phyloP scores from a whole-genome alignment of 2,113 vertebrate genomes.

The Oriolus oriolus region DNA sequence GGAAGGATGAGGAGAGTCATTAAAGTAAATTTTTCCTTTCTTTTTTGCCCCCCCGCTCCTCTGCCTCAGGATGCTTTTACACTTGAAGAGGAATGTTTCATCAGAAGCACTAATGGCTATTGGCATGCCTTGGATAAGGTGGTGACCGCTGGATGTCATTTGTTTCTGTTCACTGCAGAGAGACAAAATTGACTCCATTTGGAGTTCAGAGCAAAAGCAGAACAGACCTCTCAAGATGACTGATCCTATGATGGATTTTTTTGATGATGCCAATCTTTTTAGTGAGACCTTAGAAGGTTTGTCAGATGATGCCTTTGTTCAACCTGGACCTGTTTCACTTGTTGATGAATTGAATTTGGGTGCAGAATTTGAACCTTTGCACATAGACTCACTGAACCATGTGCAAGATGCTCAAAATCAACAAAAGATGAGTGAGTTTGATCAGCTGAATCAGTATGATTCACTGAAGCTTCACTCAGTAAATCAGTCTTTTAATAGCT shows the following conservation, averaged over 20 bases:
- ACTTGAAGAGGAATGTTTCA: conserved; percentile 14
- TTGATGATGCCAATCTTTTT: conserved; percentile 94
- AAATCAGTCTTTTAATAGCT: conserved; percentile 80
- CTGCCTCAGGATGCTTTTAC: conserved; percentile 7
- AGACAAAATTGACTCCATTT: conserved; percentile 61
- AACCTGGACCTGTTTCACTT: conserved; percentile 86
- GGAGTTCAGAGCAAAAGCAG: conserved; percentile 60
- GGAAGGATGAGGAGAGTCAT: neutral
- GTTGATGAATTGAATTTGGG: conserved; percentile 94
- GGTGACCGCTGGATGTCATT: conserved; percentile 63
- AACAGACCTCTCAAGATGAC: conserved; percentile 76
- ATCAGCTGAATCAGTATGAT: conserved; percentile 84
- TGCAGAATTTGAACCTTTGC: conserved; percentile 91
- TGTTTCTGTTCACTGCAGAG: conserved; percentile 45
- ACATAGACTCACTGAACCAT: conserved; percentile 83
- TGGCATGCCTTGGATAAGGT: conserved; percentile 68
- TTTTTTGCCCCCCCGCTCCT: rapidly evolving
- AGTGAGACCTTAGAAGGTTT: conserved; percentile 90
- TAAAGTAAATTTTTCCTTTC: neutral
- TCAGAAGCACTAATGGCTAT: conserved; percentile 61
- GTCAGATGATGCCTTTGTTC: conserved; percentile 87
- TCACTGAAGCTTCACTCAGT: conserved; percentile 84
- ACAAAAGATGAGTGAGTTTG: conserved; percentile 83
- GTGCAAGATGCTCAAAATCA: conserved; percentile 80
- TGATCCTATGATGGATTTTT: conserved; percentile 94